Evolutionary conservation across 2,113 vertebrate species (phyloP).

Genomic region (Stomatorhinus ivindoensis): DNA sequence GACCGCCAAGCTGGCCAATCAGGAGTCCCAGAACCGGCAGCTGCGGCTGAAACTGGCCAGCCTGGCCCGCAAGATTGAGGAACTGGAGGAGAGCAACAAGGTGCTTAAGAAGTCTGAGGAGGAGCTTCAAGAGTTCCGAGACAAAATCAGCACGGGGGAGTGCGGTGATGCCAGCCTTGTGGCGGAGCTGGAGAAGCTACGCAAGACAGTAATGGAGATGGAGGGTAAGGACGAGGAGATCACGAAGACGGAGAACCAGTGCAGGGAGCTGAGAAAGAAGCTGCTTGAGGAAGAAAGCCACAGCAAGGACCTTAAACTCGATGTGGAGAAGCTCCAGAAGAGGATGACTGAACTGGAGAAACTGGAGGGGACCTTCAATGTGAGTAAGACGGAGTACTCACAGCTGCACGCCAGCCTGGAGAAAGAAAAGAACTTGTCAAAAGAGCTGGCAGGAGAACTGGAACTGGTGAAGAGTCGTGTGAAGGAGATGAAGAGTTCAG

Average conservation of each 20-base stretch:
- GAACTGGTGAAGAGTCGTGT: slow-evolving; percentile 80
- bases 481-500: slow-evolving; percentile 85
- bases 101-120: slow-evolving; percentile 81
- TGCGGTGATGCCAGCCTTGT: slow-evolving; percentile 84
- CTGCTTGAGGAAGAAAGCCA: slow-evolving; percentile 79
- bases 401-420: slow-evolving; percentile 77
- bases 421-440: slow-evolving; percentile 78
- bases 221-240: slow-evolving; percentile 96
- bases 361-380: slow-evolving; percentile 75
- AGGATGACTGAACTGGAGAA: slow-evolving; percentile 88
- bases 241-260: slow-evolving; percentile 82
- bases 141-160: slow-evolving; percentile 82
- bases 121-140: slow-evolving; percentile 79
- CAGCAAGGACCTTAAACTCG: slow-evolving; percentile 75
- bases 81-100: slow-evolving; percentile 79
- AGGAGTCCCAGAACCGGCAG: slow-evolving; percentile 78
- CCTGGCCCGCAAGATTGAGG: slow-evolving; percentile 75
- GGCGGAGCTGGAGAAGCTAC: slow-evolving; percentile 84
- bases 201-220: slow-evolving; percentile 87
- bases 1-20: slow-evolving; percentile 72
- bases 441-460: slow-evolving; percentile 83
- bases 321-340: slow-evolving; percentile 86
- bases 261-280: slow-evolving; percentile 78
- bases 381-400: slow-evolving; percentile 76
- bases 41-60: slow-evolving; percentile 74